A percentile compares a stretch with the other conserved stretches of the same genome.
These are phyloP conservation scores for Ceratothoa steindachneri DNA, from an alignment of 2,888 invertebrate species.

Conservation along the genomic window DNA sequence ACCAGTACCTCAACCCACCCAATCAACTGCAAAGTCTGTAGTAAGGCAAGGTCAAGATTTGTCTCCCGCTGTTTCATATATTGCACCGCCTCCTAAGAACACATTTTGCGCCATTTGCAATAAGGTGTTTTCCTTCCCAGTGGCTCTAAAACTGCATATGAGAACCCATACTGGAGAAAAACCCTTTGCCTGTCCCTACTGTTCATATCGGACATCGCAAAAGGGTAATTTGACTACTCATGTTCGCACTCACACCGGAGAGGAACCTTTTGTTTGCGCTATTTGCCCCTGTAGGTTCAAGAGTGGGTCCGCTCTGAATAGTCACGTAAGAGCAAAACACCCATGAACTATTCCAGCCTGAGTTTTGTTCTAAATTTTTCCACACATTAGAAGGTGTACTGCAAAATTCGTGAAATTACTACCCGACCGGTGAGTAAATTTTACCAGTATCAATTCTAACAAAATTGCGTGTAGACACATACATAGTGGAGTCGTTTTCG, in stretches of 20 bases:
- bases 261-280: constrained; percentile 37
- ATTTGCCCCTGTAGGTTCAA: constrained; percentile 24
- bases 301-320: not conserved
- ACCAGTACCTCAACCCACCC: too few species aligned
- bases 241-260: constrained; percentile 42
- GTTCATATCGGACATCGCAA: constrained; percentile 40
- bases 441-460: too few species aligned
- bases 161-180: constrained; percentile 43
- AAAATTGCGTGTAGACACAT: too few species aligned
- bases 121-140: not conserved
- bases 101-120: not conserved
- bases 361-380: too few species aligned
- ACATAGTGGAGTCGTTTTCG: too few species aligned
- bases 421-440: too few species aligned
- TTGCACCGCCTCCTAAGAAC: not conserved
- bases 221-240: constrained; percentile 38
- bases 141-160: constrained; percentile 19
- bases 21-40: too few species aligned
- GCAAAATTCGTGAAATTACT: too few species aligned
- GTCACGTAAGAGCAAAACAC: not conserved
- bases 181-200: constrained; percentile 38
- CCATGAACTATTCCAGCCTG: too few species aligned
- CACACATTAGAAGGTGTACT: too few species aligned
- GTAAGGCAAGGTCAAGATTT: not conserved
- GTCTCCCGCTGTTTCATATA: not conserved